These are phyloP conservation scores for Diachrysia chrysitis DNA, from an alignment of 2,888 invertebrate genomes.

Conservation along the genomic window DNA sequence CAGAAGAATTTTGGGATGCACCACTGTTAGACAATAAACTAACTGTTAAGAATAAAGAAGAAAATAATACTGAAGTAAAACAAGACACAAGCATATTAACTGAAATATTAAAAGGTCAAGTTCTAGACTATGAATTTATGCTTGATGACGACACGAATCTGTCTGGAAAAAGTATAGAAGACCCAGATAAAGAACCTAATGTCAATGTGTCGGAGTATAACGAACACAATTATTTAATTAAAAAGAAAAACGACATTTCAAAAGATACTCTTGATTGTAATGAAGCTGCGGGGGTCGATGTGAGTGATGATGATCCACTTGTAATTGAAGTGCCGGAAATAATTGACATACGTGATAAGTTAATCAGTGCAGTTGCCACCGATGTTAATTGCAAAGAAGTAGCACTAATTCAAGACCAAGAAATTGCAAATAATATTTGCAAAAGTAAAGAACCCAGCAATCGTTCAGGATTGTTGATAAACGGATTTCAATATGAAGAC, in stretches of 20 bases:
- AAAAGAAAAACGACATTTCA: not conserved
- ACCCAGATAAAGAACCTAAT: too few species aligned
- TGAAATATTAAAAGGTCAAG: not conserved
- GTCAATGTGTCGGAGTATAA: not conserved
- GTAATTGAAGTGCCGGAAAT: not conserved
- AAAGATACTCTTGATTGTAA: not conserved
- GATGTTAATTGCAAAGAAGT: not conserved
- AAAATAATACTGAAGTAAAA: not conserved
- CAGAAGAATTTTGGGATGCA: not conserved
- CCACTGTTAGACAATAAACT: not conserved
- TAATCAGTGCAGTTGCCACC: not conserved
- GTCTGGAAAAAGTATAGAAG: too few species aligned
- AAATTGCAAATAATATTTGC: not conserved
- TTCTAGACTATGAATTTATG: not conserved
- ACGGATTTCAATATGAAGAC: constrained; percentile 73
- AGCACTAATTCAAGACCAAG: not conserved
- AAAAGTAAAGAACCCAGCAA: constrained; percentile 2
- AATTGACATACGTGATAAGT: not conserved
- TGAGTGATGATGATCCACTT: not conserved
- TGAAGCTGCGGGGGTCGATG: not conserved
- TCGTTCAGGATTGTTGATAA: constrained; percentile 40
- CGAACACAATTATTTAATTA: not conserved
- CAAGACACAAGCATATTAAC: not conserved
- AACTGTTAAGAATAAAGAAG: not conserved
- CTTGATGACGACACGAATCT: not conserved